Base-by-base conservation (phyloP, 2,888 invertebrate genomes). In the Polydrusus pterygomalis region DNA sequence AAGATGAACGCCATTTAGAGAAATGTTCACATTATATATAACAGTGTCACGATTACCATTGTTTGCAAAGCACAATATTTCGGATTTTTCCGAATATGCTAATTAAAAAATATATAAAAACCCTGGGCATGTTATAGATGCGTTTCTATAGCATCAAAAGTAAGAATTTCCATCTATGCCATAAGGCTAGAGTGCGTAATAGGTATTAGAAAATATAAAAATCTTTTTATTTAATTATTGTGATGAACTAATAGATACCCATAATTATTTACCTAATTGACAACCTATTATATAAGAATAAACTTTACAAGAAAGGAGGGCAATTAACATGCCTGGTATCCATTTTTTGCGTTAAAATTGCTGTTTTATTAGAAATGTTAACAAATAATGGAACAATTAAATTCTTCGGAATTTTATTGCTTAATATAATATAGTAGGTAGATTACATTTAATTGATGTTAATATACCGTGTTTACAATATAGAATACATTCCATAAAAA, bases 221-320 rank as follows among this genome's bases (percentile, higher is more conserved):
- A 60, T 38, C 38, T 60, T 38, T 60, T 38, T 60, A 38, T 38
- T 38, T 60, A 38, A 34, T 60, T 60, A 34, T 68, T 68, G 65
- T 60, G 69, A 69, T 34, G 58, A 45, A 45, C 58, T 69, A 56
- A 58, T 56, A 58, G n/a, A 34, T 58, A 56, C 17, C 10, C 13
- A 20, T 68, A 69, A 69, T 69, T 60, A 56, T 30, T 38, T 45
- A 58, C 17, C 34, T 58, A 68, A 64, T 64, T 34, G 67, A 54
- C 67, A 67, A 40, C 30, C 54, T 54, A 67, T 74, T 74, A 74
- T 74, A 74, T 74, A 74, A 74, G 74, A 51, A 74, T 74, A 74
- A 75, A 75, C 75, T 75, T 75, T 75, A 75, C 71, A 71, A 71
- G 68, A 62, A 75, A 69, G 75, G 75, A 71, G 60, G 9, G 71